A percentile compares a stretch with the other conserved stretches of the same genome.
Conservation (phyloP, 2,888 invertebrate genomes). For the Stegophylla sp. region DNA sequence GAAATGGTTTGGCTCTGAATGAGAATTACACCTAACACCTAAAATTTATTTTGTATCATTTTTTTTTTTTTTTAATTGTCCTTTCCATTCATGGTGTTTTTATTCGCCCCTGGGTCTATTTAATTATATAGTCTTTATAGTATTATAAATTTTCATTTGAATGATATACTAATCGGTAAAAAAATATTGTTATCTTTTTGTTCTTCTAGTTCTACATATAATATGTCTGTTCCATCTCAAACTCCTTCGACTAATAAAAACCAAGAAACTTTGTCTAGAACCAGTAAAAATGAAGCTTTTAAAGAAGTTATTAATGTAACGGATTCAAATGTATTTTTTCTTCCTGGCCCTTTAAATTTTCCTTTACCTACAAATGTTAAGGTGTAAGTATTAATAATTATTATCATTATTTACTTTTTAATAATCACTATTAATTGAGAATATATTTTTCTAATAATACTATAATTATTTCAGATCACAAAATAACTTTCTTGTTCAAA, state of each 20-base stretch:
- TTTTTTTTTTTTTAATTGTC: too few relatives aligned
- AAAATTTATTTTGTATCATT: too few relatives aligned
- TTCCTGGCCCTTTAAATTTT: background rate
- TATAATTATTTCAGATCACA: slow-evolving; percentile 11
- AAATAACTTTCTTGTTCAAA: slow-evolving; percentile 1
- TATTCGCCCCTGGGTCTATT: too few relatives aligned
- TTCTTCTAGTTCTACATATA: background rate
- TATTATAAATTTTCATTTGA: too few relatives aligned
- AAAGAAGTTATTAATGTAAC: background rate
- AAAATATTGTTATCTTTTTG: too few relatives aligned
- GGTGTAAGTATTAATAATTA: background rate
- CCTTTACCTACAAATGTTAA: background rate
- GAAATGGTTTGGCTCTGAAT: too few relatives aligned
- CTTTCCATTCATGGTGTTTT: too few relatives aligned
- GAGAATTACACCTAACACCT: too few relatives aligned
- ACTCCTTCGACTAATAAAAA: background rate
- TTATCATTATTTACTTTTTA: background rate
- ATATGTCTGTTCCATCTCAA: background rate
- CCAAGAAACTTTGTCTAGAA: background rate
- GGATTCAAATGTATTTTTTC: slow-evolving; percentile 15
- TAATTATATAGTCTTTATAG: too few relatives aligned
- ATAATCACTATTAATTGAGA: background rate
- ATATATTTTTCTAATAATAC: background rate
- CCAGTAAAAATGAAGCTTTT: background rate
- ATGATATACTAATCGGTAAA: too few relatives aligned